These are phyloP conservation scores for Chloropsis cyanopogon DNA, from an alignment of 2,113 vertebrate genomes.

Conservation along the genomic window DNA sequence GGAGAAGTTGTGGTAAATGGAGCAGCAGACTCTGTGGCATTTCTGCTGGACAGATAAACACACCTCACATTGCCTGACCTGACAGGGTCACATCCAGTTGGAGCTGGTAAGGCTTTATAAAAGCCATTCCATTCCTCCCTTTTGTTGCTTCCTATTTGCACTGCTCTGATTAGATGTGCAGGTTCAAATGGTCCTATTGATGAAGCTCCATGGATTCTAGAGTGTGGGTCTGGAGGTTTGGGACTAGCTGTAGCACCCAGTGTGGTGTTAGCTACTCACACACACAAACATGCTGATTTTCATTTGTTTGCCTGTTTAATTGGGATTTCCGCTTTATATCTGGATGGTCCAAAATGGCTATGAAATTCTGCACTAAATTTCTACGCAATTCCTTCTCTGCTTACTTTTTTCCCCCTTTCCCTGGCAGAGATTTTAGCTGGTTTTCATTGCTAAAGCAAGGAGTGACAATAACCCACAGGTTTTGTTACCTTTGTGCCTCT, in stretches of 20 bases:
- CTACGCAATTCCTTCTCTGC: not conserved
- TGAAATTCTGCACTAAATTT: not conserved
- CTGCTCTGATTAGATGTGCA: not conserved
- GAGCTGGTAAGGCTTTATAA: not conserved
- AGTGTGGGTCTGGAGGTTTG: not conserved
- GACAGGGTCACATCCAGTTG: not conserved
- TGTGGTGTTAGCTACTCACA: not conserved
- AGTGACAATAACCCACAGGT: not conserved
- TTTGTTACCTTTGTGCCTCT: constrained; percentile 14
- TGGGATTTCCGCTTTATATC: not conserved
- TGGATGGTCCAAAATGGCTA: not conserved
- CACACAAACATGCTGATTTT: not conserved
- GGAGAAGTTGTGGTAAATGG: not conserved
- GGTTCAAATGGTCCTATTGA: not conserved
- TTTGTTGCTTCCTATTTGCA: not conserved
- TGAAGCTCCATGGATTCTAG: not conserved
- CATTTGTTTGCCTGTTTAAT: not conserved
- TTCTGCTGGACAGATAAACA: not conserved
- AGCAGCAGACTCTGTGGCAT: not conserved
- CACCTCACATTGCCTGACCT: not conserved
- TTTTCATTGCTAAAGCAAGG: not conserved
- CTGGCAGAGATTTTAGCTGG: not conserved
- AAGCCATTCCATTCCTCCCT: not conserved
- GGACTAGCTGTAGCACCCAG: not conserved
- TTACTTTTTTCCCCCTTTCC: not conserved